A percentile compares a stretch with the other conserved stretches of the same genome.
Conservation (phyloP, 2,113 vertebrate species). For the Alectura lathami region DNA sequence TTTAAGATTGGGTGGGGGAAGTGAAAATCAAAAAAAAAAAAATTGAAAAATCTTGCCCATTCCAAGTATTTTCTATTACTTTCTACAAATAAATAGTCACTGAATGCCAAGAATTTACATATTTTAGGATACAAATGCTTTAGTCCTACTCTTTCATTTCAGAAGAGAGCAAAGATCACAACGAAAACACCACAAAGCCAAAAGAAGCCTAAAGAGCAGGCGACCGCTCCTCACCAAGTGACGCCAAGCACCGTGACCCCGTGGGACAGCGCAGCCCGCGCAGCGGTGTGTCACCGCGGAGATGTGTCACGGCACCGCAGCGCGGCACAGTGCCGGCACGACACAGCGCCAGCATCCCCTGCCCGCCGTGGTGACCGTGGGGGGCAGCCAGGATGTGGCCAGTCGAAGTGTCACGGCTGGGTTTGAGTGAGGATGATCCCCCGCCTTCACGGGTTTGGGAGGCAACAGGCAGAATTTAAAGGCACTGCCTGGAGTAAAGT, state of each 20-base stretch:
- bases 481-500: background rate
- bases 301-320: no score
- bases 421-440: no score
- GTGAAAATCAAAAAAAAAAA: background rate
- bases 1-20: background rate
- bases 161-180: background rate
- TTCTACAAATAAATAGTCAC: background rate
- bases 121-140: rapidly evolving
- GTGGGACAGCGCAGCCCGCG: no score
- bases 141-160: no score
- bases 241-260: no score
- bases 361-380: no score
- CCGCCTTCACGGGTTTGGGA: background rate
- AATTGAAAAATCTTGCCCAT: background rate
- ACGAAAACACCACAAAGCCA: background rate
- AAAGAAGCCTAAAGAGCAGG: background rate
- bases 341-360: no score
- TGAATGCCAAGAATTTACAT: rapidly evolving
- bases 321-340: no score
- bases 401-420: no score
- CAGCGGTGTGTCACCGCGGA: no score
- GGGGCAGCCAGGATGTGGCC: no score
- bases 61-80: background rate
- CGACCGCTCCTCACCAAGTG: no score
- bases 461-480: background rate